Conservation (phyloP, 2,888 invertebrate species). For the Eupithecia insigniata region DNA sequence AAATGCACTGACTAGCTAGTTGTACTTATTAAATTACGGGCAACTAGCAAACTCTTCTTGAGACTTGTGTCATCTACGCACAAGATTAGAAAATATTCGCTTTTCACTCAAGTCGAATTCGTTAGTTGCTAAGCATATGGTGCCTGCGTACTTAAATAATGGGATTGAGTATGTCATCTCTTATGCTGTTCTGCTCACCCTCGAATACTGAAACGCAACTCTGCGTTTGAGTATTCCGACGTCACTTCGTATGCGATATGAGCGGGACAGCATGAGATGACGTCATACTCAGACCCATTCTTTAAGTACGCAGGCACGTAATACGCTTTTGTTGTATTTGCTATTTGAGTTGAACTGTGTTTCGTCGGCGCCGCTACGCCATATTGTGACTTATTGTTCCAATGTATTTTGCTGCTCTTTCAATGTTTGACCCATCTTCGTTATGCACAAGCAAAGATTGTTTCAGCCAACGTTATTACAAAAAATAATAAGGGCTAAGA, state of each 20-base stretch:
- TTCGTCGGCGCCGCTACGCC: constrained; percentile 15
- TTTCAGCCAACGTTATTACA: background rate
- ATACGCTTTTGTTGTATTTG: constrained; percentile 21
- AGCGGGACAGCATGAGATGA: too few species aligned
- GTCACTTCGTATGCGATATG: too few species aligned
- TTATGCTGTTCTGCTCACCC: background rate
- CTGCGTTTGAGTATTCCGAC: too few species aligned
- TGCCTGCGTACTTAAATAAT: background rate
- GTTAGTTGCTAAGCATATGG: constrained; percentile 5
- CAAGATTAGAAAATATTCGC: background rate
- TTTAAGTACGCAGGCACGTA: background rate
- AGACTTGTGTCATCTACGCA: constrained; percentile 1
- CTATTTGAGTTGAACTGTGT: constrained; percentile 3
- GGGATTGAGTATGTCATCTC: too few species aligned
- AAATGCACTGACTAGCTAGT: constrained; percentile 36
- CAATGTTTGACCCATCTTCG: background rate
- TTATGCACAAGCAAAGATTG: background rate
- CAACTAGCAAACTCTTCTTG: constrained; percentile 13
- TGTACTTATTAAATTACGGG: constrained; percentile 12
- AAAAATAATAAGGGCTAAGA: background rate
- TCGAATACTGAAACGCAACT: too few species aligned
- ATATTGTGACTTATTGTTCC: constrained; percentile 16
- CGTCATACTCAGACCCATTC: background rate
- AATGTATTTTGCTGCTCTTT: constrained; percentile 2
- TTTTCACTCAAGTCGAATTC: constrained; percentile 12